Evolutionary conservation across 2,797 vertebrate species (phyloP).

Genomic region (Neoniphon sammara): DNA sequence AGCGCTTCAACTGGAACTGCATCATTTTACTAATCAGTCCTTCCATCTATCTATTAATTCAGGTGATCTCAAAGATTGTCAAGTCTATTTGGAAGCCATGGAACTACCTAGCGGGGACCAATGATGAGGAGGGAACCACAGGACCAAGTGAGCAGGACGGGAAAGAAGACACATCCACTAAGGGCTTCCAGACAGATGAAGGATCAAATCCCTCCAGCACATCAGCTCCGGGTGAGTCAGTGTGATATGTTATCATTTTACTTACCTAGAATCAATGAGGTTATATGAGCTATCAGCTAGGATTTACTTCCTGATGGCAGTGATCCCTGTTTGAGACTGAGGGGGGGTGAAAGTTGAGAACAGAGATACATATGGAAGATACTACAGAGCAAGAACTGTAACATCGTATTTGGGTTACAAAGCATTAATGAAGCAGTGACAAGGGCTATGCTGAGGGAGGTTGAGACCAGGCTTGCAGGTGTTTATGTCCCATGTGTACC

Average conservation of each 20-base stretch:
- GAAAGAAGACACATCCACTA: conserved; percentile 25
- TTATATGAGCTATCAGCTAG: not conserved
- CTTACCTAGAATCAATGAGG: not conserved
- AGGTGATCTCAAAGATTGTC: conserved; percentile 79
- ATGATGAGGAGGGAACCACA: conserved; percentile 51
- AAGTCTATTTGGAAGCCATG: conserved; percentile 84
- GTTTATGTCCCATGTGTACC: not conserved
- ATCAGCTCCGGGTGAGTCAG: conserved; percentile 51
- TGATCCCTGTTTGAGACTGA: not conserved
- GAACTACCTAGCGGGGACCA: conserved; percentile 78
- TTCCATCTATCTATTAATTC: conserved; percentile 8
- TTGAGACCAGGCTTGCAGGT: not conserved
- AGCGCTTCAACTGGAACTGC: no score
- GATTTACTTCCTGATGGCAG: not conserved
- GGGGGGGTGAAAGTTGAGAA: not conserved
- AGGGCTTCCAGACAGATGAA: conserved; percentile 13
- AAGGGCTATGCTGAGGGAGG: not conserved
- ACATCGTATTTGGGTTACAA: not conserved
- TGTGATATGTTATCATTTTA: not conserved
- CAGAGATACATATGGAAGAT: not conserved
- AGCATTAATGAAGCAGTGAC: not conserved
- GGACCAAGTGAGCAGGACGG: conserved; percentile 19
- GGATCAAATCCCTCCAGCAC: conserved; percentile 31
- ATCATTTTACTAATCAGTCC: not conserved
- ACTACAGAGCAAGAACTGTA: not conserved